Evolutionary conservation across 2,888 invertebrate species (phyloP), one percentile per base, ranked within the genome.

Genomic region (Sarcophaga carnaria): DNA sequence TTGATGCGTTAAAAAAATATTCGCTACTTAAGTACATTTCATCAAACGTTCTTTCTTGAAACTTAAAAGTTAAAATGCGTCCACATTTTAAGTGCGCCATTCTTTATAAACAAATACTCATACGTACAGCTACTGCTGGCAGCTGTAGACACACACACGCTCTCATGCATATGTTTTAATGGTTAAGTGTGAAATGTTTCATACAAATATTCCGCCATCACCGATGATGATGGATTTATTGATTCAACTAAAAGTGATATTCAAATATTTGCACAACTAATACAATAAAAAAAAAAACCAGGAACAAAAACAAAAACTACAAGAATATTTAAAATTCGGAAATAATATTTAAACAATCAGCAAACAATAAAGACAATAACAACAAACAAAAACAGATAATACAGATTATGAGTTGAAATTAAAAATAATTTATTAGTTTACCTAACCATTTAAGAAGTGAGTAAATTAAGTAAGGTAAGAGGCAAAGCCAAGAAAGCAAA

Each of bases 221-320:
- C 63, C 54, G 59, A 45, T 64, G 22, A 27, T 63, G 59, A 45
- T 64, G 22, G 22, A 74, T 75, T 47, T 79, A 70, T 75, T 79
- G 63, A 70, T 64, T 76, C 49, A 66, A 49, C 75, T 80, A 60
- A 80, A 80, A 80, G 75, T 70, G 75, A 80, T 84, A 79, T 64
- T 20, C 47, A 84, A 80, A 75, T 84, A 84, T 80, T 84, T 84
- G 70, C 45, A 70, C 22, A 75, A 64, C 22, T 17, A 66, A 27
- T 60, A 22, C 59, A 47, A 22, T 47, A 37, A 25, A 17, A 2
- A 17, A 22, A 22, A 22, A 22, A 17, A 2, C 10, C 22, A 17
- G 2, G 10, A 49, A 60, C 6, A 69, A 75, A 75, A n/a, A 62
- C 8, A 49, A 54, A 54, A 71, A 71, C n/a, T 14, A 14, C 47